Evolutionary conservation across 2,888 invertebrate genomes (phyloP), one percentile per base, ranked within the genome.

Genomic region (Brenthis ino): DNA sequence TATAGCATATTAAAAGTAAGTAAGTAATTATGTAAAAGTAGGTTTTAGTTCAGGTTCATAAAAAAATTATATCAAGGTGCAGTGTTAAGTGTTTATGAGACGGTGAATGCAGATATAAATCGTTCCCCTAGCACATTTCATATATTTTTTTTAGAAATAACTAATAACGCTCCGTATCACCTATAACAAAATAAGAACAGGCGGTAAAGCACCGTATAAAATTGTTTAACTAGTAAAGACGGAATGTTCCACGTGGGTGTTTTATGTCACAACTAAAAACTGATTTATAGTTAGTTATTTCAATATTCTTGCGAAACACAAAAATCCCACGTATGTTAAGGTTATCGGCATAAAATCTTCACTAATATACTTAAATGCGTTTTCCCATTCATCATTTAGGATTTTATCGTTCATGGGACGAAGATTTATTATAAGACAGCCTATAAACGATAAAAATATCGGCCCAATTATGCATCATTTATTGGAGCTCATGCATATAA

Each of bases 401-500:
- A 73, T 75, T 79, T 76, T 77, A 77, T 76, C 69, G 71, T 74
- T 71, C 76, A 74, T 79, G 76, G 82, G 83, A 85, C 83, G 84
- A 87, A 84, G 87, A 89, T 88, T 86, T 88, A 89, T 85, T 79
- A 76, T 76, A 71, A 60, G 60, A 70, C 75, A 77, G 77, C 74
- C 77, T 81, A 80, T 85, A 83, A 82, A 81, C 84, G 79, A 82
- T 83, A 81, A 83, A 85, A 88, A 80, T 67, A 76, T 73, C 77
- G 79, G 71, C 72, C 82, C 88, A 89, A 91, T 90, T 89, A 89
- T 82, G 83, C 80, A 78, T 83, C 85, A 85, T 89, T 90, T 87
- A 85, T 84, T 83, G 77, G 81, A 84, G 79, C 86, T 85, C 86
- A 86, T 90, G 88, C 87, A 88, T 89, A 89, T 88, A 87, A 91